Conservation (phyloP, 92 coral and sea anemone genomes). For the Scolanthus callimorphus region DNA sequence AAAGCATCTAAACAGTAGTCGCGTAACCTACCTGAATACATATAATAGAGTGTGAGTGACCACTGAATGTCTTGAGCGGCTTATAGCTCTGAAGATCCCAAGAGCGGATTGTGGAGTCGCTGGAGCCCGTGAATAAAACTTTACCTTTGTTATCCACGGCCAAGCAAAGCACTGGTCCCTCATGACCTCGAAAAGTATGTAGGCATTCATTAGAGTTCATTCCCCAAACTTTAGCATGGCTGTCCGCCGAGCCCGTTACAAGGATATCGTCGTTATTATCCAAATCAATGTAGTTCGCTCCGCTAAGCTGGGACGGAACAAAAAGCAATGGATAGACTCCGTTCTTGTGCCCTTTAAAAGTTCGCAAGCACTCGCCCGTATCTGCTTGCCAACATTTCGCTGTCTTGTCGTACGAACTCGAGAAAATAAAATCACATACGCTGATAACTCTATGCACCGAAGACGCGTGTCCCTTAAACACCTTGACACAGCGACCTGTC, state of each 20-base stretch:
- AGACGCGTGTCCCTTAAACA: constrained; percentile 70
- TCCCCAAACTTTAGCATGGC: constrained; percentile 95
- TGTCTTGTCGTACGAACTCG: constrained; percentile 93
- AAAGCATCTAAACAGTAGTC: too few relatives aligned
- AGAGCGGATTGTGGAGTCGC: constrained; percentile 77
- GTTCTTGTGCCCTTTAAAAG: constrained; percentile 79
- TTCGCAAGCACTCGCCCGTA: constrained; percentile 76
- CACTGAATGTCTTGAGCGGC: constrained; percentile 60
- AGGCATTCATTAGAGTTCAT: constrained; percentile 91
- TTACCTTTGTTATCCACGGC: constrained; percentile 92
- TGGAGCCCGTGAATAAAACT: constrained; percentile 85
- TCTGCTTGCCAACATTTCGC: constrained; percentile 90
- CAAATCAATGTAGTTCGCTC: constrained; percentile 81
- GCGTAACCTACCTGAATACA: constrained; percentile 88
- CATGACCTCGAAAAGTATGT: constrained; percentile 81
- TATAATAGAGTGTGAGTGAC: constrained; percentile 75
- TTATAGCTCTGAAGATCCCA: constrained; percentile 93
- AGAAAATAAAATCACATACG: constrained; percentile 82
- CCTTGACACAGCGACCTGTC: constrained; percentile 56
- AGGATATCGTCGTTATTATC: constrained; percentile 88
- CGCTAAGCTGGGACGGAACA: constrained; percentile 80
- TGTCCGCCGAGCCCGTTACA: constrained; percentile 86
- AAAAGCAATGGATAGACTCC: constrained; percentile 72
- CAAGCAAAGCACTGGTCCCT: constrained; percentile 72
- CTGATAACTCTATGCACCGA: constrained; percentile 74